Conservation (phyloP, 1,140 invertebrate genomes). For the Uloborus diversus region DNA sequence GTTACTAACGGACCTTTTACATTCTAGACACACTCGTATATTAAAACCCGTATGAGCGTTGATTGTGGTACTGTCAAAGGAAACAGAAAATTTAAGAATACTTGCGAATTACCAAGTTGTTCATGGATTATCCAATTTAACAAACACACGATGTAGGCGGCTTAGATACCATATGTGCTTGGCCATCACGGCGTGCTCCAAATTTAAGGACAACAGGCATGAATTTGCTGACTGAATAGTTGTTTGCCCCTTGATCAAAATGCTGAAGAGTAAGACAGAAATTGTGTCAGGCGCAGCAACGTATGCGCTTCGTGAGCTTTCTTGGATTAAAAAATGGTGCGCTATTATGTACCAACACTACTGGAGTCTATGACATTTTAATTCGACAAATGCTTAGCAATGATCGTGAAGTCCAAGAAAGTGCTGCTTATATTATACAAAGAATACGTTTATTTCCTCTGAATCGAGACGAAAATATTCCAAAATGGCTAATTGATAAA, state of each 20-base stretch:
- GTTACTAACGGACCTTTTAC: constrained; percentile 19
- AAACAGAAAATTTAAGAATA: constrained; percentile 18
- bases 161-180: constrained; percentile 41
- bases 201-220: constrained; percentile 4
- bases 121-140: constrained; percentile 12
- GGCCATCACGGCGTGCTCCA: constrained; percentile 26
- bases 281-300: constrained; percentile 14
- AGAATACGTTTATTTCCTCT: constrained; percentile 37
- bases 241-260: constrained; percentile 13
- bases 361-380: constrained; percentile 12
- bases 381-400: constrained; percentile 17
- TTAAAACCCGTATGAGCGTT: constrained; percentile 24
- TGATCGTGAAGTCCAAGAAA: constrained; percentile 22
- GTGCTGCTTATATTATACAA: constrained; percentile 25
- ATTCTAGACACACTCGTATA: constrained; percentile 6
- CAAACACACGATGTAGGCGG: constrained; percentile 8
- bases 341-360: constrained; percentile 31
- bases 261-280: constrained; percentile 18
- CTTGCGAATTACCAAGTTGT: constrained; percentile 34
- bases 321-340: constrained; percentile 21
- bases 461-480: constrained; percentile 24
- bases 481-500: constrained; percentile 22
- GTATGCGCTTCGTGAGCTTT: constrained; percentile 16
- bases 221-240: constrained; percentile 13
- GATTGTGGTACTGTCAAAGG: constrained; percentile 26